Evolutionary conservation across 23 tunicate genomes (phyloP).

Genomic region (Clavelina lepadiformis): DNA sequence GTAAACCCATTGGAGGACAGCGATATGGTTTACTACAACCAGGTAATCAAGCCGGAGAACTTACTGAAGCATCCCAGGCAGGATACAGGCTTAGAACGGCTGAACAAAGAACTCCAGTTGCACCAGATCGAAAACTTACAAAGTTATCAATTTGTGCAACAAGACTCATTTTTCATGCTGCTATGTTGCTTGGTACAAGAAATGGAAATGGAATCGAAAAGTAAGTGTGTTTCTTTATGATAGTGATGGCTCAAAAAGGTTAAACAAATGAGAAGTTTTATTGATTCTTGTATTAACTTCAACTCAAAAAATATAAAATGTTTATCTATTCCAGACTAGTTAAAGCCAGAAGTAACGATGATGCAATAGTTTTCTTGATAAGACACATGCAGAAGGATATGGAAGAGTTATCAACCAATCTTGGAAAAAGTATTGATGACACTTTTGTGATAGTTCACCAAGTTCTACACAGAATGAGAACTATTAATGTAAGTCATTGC

Average conservation of each 20-base stretch:
- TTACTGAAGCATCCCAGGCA: constrained; percentile 58
- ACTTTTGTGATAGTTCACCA: constrained; percentile 26
- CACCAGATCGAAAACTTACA: constrained; percentile 37
- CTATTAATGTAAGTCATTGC: constrained; percentile 10
- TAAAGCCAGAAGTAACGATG: neutral
- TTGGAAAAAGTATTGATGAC: constrained; percentile 44
- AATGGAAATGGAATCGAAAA: constrained; percentile 10
- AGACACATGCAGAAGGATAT: constrained; percentile 35
- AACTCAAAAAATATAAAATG: neutral
- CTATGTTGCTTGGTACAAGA: constrained; percentile 20
- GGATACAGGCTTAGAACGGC: constrained; percentile 41
- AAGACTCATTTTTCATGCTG: constrained; percentile 26
- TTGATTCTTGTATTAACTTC: neutral
- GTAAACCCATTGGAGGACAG: constrained; percentile 48
- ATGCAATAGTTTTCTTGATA: neutral
- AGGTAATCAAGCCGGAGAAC: constrained; percentile 36
- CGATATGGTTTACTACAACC: constrained; percentile 18
- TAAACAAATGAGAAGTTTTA: neutral
- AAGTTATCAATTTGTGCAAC: constrained; percentile 36
- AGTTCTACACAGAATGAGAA: constrained; percentile 21
- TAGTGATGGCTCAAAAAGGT: no score
- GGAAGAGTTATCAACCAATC: neutral
- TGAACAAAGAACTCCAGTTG: constrained; percentile 1
- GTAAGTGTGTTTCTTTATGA: neutral
- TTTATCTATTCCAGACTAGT: neutral